These are phyloP conservation scores for Papilio glaucus DNA, from an alignment of 1,140 invertebrate genomes.

Conservation along the genomic window DNA sequence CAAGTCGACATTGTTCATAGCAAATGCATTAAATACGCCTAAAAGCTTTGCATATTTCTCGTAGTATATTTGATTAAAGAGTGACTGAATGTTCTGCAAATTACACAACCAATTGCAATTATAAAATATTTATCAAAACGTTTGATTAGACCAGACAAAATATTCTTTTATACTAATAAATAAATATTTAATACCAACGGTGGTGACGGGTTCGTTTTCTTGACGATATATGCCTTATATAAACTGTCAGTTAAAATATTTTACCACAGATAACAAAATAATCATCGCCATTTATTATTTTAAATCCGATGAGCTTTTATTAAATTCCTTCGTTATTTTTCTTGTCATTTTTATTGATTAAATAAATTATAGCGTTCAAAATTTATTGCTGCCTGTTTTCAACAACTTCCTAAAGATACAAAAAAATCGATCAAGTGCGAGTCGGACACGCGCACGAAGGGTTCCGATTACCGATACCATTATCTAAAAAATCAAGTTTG, in stretches of 20 bases:
- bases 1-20: not conserved
- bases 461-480: too few relatives aligned
- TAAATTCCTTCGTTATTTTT: not conserved
- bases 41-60: not conserved
- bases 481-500: too few relatives aligned
- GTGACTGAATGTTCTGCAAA: too few relatives aligned
- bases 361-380: not conserved
- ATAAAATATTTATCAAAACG: too few relatives aligned
- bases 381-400: not conserved
- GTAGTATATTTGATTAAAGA: too few relatives aligned
- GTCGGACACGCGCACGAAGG: too few relatives aligned
- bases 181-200: too few relatives aligned
- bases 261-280: not conserved
- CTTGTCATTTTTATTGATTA: not conserved
- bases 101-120: too few relatives aligned
- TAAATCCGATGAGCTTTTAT: not conserved
- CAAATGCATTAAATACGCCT: not conserved
- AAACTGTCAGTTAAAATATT: not conserved
- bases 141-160: too few relatives aligned
- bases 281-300: constrained; percentile 1
- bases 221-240: too few relatives aligned
- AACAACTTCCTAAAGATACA: not conserved
- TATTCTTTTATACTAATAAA: too few relatives aligned
- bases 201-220: too few relatives aligned
- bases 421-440: not conserved